Base-by-base conservation (phyloP, 2,113 vertebrate species). In the Saguinus midas region DNA sequence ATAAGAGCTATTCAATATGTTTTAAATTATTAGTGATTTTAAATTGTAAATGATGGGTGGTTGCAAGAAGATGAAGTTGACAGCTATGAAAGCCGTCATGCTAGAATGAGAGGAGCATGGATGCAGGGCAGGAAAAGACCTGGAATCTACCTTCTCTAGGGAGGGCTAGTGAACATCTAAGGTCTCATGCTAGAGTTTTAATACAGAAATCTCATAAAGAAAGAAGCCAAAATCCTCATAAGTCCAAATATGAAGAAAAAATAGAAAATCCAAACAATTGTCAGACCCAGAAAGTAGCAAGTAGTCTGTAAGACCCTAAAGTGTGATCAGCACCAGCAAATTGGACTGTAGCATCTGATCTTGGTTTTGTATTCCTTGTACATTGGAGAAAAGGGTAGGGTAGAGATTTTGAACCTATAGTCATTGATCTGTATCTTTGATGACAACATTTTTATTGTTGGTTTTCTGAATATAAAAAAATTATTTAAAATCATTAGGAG, bases 381-480 rank as follows among this genome's bases (percentile, higher is more conserved):
- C 45, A 1, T 25, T 40, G 5, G 17, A 68, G 5, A 90, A 8
- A 68, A 64, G 29, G 23, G 12, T 27, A 0, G 21, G 8, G 20
- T 3, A 70, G 25, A 68, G 64, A 80, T 2, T 52, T 23, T 85
- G 87, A 76, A 85, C 1, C 20, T 4, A 0, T 43, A 83, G 12
- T 4, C 79, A 1, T 66, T 64, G 2, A 91, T 83, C 43, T 78
- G 5, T 73, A 48, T 72, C 89, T 78, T 58, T 40, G 80, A 45
- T 35, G n/a, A 35, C 10, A 75, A 10, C 48, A 27, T 64, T 3
- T 64, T 95, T 91, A 55, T 78, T 78, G 25, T 58, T 80, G 21
- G 78, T 72, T 75, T 92, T 88, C 32, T 89, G 11, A 55, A 35
- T 84, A 66, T 87, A 64, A 94, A 87, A 82, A 91, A 66, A 18